Evolutionary conservation across 2,113 vertebrate species (phyloP).

Genomic region (Gymnobelideus leadbeateri): DNA sequence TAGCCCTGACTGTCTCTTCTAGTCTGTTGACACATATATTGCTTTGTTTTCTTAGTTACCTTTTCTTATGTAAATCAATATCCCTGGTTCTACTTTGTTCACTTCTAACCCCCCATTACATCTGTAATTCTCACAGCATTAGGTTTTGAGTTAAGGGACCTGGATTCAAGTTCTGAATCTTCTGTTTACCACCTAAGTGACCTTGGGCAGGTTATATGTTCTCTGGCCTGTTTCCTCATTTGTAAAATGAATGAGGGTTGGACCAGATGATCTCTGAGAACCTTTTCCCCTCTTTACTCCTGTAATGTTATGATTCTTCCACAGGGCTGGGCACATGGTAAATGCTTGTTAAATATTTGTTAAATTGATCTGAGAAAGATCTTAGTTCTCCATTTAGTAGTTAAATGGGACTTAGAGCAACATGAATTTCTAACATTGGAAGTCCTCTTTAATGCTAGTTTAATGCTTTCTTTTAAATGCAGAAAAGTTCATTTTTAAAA

Average conservation of each 20-base stretch:
- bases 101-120: not conserved
- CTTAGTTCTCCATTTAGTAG: not conserved
- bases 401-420: not conserved
- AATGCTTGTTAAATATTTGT: not conserved
- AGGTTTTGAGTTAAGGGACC: not conserved
- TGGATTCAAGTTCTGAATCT: not conserved
- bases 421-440: conserved; percentile 10
- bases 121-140: not conserved
- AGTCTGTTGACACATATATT: accelerated
- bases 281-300: not conserved
- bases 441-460: not conserved
- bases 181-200: not conserved
- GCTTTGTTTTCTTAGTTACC: not conserved
- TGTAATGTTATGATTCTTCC: not conserved
- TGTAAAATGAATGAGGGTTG: not conserved
- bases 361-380: not conserved
- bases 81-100: not conserved
- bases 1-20: not conserved
- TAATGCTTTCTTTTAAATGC: not conserved
- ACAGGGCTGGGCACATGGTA: not conserved
- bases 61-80: not conserved
- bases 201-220: not conserved
- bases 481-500: not conserved
- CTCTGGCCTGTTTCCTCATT: not conserved
- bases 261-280: not conserved